These are phyloP conservation scores for Macaca fascicularis DNA, from an alignment of 2,113 vertebrate genomes.

Conservation along the genomic window T2T-MFA8v1.1 NC_088381.1:4227001-4227500, in stretches of 20 bases:
- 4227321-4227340: not conserved
- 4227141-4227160: not conserved
- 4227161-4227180: too few relatives aligned
- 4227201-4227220: not conserved
- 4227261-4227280: not conserved
- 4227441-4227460: not conserved
- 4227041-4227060: too few relatives aligned
- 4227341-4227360: not conserved
- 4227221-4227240: not conserved
- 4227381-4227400: not conserved
- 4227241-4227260: not conserved
- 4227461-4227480: not conserved
- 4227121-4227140: not conserved
- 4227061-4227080: too few relatives aligned
- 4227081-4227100: too few relatives aligned
- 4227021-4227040: too few relatives aligned
- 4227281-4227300: not conserved
- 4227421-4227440: not conserved
- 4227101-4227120: too few relatives aligned
- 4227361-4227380: not conserved
- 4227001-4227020: too few relatives aligned
- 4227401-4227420: not conserved
- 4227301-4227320: not conserved
- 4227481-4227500: not conserved
- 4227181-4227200: not conserved